Evolutionary conservation across 2,888 invertebrate species (phyloP), one percentile per base, ranked within the genome.

Genomic region (Torymus aiolomorphi): DNA sequence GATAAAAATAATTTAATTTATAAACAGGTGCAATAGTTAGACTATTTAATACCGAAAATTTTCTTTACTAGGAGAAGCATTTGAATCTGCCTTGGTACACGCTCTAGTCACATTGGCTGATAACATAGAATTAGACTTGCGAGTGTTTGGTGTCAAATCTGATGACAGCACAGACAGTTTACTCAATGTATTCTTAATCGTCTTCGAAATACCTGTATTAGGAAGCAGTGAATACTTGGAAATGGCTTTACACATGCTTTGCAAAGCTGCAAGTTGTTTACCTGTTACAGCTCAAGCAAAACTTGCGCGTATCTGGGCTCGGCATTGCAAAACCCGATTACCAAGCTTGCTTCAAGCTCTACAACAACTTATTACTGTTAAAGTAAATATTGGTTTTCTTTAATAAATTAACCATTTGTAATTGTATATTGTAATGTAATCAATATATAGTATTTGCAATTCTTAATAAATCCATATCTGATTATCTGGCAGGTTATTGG

Each of bases 321-420:
- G 92, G 59, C 93, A 94, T 84, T 94, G 94, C 86, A 93, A 93
- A 83, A 84, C 88, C 14, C 91, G 92, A 78, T 91, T 96, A 65
- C 93, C 93, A 31, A 93, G 92, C 83, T 93, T 96, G 70, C 89
- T 96, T 79, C 94, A 96, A 87, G 94, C 95, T 31, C 91, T 97
- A 18, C 98, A 98, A 87, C 97, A 97, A 88, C 92, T 97, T 63
- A 96, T 98, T 83, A 97, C 97, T 0, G 91, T 97, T 20, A 93
- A 95, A 88, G 89, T 89, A 83, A n/a, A 61, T 14, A 18, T 24
- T 62, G n/a, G 2, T 24, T 24, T 24, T 24, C 24, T 24, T 24
- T 24, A 24, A 24, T 24, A 24, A 24, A 24, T 24, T 24, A 24
- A 24, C 24, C 24, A 24, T 24, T 24, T 24, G 3, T 24, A 2